These are phyloP conservation scores for Perca schrenkii DNA, from an alignment of 2,113 vertebrate genomes.

Conservation along the genomic window DNA sequence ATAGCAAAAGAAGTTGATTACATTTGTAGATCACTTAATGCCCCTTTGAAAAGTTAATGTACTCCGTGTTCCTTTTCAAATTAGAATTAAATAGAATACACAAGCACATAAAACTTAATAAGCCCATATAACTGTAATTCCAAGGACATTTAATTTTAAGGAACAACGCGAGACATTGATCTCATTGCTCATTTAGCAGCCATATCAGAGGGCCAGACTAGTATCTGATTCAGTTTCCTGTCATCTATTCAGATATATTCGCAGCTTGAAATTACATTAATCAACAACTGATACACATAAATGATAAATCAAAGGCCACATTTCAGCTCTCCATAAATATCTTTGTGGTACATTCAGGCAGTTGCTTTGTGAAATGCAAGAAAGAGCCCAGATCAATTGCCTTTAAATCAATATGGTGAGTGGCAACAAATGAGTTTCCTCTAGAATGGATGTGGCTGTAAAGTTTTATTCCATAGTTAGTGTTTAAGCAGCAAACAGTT, in stretches of 20 bases:
- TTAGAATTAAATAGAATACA: conserved; percentile 14
- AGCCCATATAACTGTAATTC: conserved; percentile 12
- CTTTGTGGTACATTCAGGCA: conserved; percentile 4
- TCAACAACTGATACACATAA: conserved; percentile 11
- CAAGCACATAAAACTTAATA: conserved; percentile 15
- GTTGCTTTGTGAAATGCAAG: conserved; percentile 39
- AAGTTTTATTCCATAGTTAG: conserved; percentile 16
- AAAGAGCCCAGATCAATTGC: conserved; percentile 17
- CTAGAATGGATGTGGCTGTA: not conserved
- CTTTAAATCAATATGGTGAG: conserved; percentile 44
- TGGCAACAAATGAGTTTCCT: conserved; percentile 25
- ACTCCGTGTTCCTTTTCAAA: conserved; percentile 1
- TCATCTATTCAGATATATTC: conserved; percentile 8
- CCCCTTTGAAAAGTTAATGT: not conserved
- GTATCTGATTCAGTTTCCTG: not conserved
- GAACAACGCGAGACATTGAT: conserved; percentile 13
- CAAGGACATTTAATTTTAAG: not conserved
- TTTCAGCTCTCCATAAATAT: not conserved
- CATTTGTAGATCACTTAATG: conserved; percentile 14
- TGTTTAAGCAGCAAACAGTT: conserved; percentile 3
- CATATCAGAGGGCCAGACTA: not conserved
- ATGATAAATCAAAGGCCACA: conserved; percentile 9
- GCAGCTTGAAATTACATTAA: conserved; percentile 23
- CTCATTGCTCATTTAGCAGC: conserved; percentile 17
- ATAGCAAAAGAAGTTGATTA: not conserved